Base-by-base conservation (phyloP, 2,113 vertebrate species). In the Scatophagus argus region DNA sequence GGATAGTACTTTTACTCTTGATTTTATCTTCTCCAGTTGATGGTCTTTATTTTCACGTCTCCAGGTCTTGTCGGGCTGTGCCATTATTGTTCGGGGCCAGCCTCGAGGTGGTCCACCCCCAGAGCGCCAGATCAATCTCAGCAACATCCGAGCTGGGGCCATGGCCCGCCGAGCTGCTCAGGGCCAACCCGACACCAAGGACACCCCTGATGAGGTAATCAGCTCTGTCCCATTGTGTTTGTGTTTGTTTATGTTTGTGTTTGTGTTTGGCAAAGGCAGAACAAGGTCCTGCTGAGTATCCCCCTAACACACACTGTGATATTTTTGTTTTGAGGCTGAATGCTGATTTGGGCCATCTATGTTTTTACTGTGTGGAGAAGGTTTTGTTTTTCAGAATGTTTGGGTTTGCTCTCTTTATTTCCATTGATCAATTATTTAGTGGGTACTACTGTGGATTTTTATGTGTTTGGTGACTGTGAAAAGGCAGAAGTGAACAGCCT, bases 121-220 rank as follows among this genome's bases (percentile, higher is more conserved):
- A 0, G 98, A 99, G 81, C 95, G 97, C 10, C 98, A 99, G 93
- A 99, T 99, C 91, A 99, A 99, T 91, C 96, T 99, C 51, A 99
- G 98, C 90, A 99, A 99, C 85, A 96, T 99, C 82, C 96, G 98
- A 0, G 95, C 97, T 0, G 96, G 97, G 1, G 95, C 93, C 71
- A 95, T 99, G 1, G 98, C 97, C 0, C 96, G 98, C 7, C 88
- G 98, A 1, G 97, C 97, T 0, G 95, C 94, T 3, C 95, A 95
- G 3, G 89, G 89, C 23, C 97, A 98, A 46, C 96, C 96, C 0
- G 98, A 99, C 3, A 92, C 93, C 74, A 98, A 96, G 91, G 98
- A 99, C 77, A 96, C 94, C 13, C 96, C 96, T 0, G 97, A 99
- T 1, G 98, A 99, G 95, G 98, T 99, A 88, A 71, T 93, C 73